Conservation (phyloP, 2,888 invertebrate species). For the Tachina grossa region DNA sequence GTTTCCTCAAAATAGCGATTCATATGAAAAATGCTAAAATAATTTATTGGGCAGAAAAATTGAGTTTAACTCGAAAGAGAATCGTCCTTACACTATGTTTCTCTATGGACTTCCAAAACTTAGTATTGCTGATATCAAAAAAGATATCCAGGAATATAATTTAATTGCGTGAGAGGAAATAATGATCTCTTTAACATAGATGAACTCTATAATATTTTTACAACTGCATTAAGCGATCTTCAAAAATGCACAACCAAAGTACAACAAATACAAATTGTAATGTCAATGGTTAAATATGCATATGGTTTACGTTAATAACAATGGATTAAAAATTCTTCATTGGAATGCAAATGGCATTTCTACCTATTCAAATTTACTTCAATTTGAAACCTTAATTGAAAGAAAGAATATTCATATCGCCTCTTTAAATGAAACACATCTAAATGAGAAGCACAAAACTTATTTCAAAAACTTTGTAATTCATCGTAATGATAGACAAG, state of each 20-base stretch:
- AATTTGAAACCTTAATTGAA: slow-evolving; percentile 34
- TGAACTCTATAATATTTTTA: slow-evolving; percentile 23
- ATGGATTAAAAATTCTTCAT: slow-evolving; percentile 35
- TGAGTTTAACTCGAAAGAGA: too few relatives aligned
- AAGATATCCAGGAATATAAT: too few relatives aligned
- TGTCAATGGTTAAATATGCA: not conserved
- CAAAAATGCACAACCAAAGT: slow-evolving; percentile 38
- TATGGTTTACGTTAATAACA: not conserved
- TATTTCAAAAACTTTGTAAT: slow-evolving; percentile 29
- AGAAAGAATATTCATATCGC: slow-evolving; percentile 35
- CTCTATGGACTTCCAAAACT: too few relatives aligned
- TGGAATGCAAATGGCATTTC: slow-evolving; percentile 51
- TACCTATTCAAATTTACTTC: slow-evolving; percentile 14
- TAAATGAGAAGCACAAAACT: slow-evolving; percentile 31
- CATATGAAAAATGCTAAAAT: too few relatives aligned
- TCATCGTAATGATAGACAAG: slow-evolving; percentile 37
- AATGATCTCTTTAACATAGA: slow-evolving; percentile 5
- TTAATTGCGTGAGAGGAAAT: not conserved
- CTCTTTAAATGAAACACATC: slow-evolving; percentile 6
- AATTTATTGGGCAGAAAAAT: too few relatives aligned
- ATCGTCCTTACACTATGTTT: too few relatives aligned
- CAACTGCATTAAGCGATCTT: slow-evolving; percentile 38
- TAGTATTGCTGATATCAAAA: too few relatives aligned
- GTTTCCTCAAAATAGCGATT: too few relatives aligned
- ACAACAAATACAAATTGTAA: not conserved